Evolutionary conservation across 2,888 invertebrate genomes (phyloP), one percentile per base, ranked within the genome.

Genomic region (Stegana nigrithorax): DNA sequence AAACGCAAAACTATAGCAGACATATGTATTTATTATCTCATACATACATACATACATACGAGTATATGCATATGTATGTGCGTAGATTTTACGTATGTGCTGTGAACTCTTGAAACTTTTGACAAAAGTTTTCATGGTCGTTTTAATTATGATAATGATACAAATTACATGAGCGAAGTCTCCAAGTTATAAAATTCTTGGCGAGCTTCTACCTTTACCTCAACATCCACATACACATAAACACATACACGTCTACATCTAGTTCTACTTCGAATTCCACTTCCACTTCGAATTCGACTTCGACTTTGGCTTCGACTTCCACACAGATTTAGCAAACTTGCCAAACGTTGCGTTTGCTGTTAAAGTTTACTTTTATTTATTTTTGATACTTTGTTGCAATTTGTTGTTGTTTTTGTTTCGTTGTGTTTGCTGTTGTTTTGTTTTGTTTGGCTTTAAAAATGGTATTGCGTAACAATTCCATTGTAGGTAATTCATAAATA

Each of bases 71-170:
- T n/a, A n/a, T n/a, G n/a, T n/a, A n/a, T n/a, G n/a, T n/a, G n/a
- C n/a, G 39, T 39, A 4, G 32, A 2, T 39, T 39, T 10, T 6
- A 36, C 4, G 5, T n/a, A 10, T 39, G 6, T n/a, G 17, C 10
- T n/a, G n/a, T n/a, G 17, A 39, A 8, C 21, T 12, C 53, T 55
- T 55, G 32, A 36, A 55, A n/a, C 53, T 32, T 51, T 58, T 39
- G 53, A 47, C 65, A 72, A 68, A 47, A 64, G 66, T 56, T 53
- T 65, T 67, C 73, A 75, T 75, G 75, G 75, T 78, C 78, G 78
- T 75, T 78, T 75, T 79, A 75, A 75, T 75, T 75, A 75, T 75
- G 74, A 75, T 75, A 75, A 79, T 79, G 76, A 75, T 75, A 75
- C 73, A 76, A 79, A 79, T 75, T 75, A 79, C 80, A 75, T 67